These are phyloP conservation scores for Protomyctophum bolini DNA, from an alignment of 2,113 vertebrate genomes.

Conservation along the genomic window DNA sequence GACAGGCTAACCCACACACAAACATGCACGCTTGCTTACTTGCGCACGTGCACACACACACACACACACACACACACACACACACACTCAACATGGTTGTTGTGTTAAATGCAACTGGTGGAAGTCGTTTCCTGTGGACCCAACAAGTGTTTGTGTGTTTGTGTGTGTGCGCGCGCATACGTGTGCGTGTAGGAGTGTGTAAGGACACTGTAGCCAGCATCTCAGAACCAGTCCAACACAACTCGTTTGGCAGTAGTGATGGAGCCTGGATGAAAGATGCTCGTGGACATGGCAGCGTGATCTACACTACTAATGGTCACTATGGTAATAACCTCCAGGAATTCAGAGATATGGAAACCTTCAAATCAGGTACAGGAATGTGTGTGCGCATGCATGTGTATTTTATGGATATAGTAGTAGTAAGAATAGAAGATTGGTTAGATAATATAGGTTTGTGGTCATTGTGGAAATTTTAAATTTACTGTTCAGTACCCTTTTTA, in stretches of 20 bases:
- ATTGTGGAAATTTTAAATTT: too few species aligned
- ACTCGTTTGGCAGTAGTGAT: conserved; percentile 86
- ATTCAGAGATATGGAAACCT: conserved; percentile 90
- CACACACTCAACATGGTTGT: too few species aligned
- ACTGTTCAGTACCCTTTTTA: too few species aligned
- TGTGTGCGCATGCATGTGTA: neutral
- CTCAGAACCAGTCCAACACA: conserved; percentile 87
- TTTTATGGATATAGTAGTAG: neutral
- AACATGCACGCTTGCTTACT: too few species aligned
- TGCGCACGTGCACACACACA: too few species aligned
- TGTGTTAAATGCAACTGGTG: too few species aligned
- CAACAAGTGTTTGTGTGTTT: neutral
- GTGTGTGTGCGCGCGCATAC: neutral
- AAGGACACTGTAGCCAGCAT: conserved; percentile 95
- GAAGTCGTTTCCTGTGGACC: too few species aligned
- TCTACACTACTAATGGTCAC: conserved; percentile 92
- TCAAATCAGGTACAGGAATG: conserved; percentile 87
- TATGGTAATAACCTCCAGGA: conserved; percentile 89
- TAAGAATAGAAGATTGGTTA: too few species aligned
- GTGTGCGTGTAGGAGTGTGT: conserved; percentile 81
- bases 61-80: too few species aligned
- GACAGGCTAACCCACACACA: too few species aligned
- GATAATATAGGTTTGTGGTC: too few species aligned
- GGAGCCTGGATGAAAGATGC: conserved; percentile 98
- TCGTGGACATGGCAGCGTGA: conserved; percentile 86